A percentile compares a stretch with the other conserved stretches of the same genome.
Conservation (phyloP, 2,888 invertebrate genomes). For the Eristalis intricaria region DNA sequence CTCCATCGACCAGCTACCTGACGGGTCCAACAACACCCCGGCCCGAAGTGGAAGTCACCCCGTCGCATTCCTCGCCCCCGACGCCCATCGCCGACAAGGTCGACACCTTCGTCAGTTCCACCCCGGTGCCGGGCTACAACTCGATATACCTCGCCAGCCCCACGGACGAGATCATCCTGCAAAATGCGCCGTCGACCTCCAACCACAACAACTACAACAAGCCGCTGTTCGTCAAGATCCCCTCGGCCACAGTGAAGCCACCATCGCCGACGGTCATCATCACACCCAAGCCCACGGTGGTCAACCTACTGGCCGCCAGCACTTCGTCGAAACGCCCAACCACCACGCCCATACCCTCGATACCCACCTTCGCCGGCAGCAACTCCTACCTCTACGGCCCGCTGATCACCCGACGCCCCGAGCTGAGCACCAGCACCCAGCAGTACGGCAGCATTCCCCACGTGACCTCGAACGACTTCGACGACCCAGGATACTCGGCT, state of each 20-base stretch:
- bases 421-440: constrained; percentile 61
- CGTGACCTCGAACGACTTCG: constrained; percentile 79
- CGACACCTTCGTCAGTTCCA: constrained; percentile 77
- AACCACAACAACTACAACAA: constrained; percentile 75
- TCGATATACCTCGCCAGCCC: constrained; percentile 75
- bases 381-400: constrained; percentile 81
- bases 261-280: constrained; percentile 86
- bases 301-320: constrained; percentile 76
- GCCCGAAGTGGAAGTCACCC: constrained; percentile 79
- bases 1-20: constrained; percentile 82
- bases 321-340: constrained; percentile 75
- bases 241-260: constrained; percentile 82
- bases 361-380: constrained; percentile 74
- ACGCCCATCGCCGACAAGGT: constrained; percentile 78
- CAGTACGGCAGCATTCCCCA: constrained; percentile 74
- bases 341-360: constrained; percentile 74
- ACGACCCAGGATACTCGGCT: constrained; percentile 81
- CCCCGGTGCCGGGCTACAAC: constrained; percentile 75
- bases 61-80: constrained; percentile 75
- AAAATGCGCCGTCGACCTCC: constrained; percentile 68
- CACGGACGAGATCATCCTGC: constrained; percentile 77
- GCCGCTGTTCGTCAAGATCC: constrained; percentile 78
- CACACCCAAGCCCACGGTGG: constrained; percentile 85
- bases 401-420: constrained; percentile 76
- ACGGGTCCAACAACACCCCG: constrained; percentile 83